Conservation (phyloP, 2,888 invertebrate species). For the Pasiphila rectangulata region DNA sequence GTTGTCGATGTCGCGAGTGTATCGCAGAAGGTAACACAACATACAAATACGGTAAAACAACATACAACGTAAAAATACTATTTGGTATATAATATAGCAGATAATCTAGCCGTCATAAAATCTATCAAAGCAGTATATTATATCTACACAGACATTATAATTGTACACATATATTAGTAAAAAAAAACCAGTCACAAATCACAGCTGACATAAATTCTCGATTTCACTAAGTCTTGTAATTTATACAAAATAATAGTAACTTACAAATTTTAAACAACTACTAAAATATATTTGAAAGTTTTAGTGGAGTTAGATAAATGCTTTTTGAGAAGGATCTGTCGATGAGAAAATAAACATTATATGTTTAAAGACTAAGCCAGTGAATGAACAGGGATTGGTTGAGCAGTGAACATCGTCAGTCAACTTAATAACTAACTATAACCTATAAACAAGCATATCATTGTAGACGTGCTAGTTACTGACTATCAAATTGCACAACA, state of each 20-base stretch:
- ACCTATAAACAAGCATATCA: conserved; percentile 14
- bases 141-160: conserved; percentile 67
- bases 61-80: conserved; percentile 80
- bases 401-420: conserved; percentile 55
- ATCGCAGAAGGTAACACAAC: conserved; percentile 45
- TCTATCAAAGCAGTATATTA: conserved; percentile 71
- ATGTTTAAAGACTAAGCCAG: conserved; percentile 37
- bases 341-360: conserved; percentile 14
- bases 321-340: conserved; percentile 48
- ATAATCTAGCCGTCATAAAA: conserved; percentile 75
- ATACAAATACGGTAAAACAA: conserved; percentile 71
- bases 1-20: conserved; percentile 31
- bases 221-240: conserved; percentile 78
- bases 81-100: conserved; percentile 80
- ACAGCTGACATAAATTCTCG: conserved; percentile 80
- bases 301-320: conserved; percentile 64
- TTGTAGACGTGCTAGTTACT: conserved; percentile 9
- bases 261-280: conserved; percentile 57
- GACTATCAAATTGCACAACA: conserved; percentile 14
- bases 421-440: conserved; percentile 39
- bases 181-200: conserved; percentile 80
- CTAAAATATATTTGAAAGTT: conserved; percentile 57
- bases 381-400: conserved; percentile 47
- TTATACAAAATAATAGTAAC: conserved; percentile 68
- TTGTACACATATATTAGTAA: conserved; percentile 73